Percentiles rank a stretch among this genome's conserved stretches.
These are phyloP conservation scores for Sminthurides aquaticus DNA, from an alignment of 2,888 invertebrate genomes.

Conservation along the genomic window DNA sequence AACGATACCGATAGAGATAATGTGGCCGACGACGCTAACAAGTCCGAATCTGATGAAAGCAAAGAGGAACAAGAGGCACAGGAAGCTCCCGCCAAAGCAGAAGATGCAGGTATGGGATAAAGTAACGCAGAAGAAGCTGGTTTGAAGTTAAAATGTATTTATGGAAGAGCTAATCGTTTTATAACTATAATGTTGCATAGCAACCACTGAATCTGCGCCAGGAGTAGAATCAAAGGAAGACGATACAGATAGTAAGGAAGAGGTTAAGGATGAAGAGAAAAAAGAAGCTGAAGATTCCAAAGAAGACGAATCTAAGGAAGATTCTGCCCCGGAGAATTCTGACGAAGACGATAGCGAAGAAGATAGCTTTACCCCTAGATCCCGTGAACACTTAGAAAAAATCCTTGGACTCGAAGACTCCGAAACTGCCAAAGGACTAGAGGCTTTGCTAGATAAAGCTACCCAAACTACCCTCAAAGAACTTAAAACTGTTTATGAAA, in stretches of 20 bases:
- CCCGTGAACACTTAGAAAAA: constrained; percentile 70
- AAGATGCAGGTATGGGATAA: constrained; percentile 27
- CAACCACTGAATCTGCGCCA: constrained; percentile 6
- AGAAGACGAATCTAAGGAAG: constrained; percentile 24
- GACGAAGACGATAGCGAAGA: constrained; percentile 40
- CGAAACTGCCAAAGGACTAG: constrained; percentile 60
- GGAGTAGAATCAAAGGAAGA: constrained; percentile 7
- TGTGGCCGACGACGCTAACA: constrained; percentile 42
- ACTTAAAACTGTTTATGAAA: constrained; percentile 75
- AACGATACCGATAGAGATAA: constrained; percentile 36
- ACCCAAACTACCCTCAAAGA: constrained; percentile 73
- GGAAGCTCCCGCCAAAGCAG: constrained; percentile 39
- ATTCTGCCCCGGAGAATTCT: constrained; percentile 33
- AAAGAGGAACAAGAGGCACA: constrained; percentile 42
- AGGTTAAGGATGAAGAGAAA: constrained; percentile 22
- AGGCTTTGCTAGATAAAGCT: constrained; percentile 63
- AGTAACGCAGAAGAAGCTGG: neutral
- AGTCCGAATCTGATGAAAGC: constrained; percentile 40
- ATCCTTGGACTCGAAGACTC: constrained; percentile 67
- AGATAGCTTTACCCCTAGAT: constrained; percentile 59
- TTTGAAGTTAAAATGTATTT: neutral
- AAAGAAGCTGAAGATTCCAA: constrained; percentile 15
- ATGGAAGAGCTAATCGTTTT: neutral
- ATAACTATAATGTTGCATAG: neutral
- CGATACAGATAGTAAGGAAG: constrained; percentile 22